Conservation (phyloP, 2,888 invertebrate genomes). For the Heliconius aoede region DNA sequence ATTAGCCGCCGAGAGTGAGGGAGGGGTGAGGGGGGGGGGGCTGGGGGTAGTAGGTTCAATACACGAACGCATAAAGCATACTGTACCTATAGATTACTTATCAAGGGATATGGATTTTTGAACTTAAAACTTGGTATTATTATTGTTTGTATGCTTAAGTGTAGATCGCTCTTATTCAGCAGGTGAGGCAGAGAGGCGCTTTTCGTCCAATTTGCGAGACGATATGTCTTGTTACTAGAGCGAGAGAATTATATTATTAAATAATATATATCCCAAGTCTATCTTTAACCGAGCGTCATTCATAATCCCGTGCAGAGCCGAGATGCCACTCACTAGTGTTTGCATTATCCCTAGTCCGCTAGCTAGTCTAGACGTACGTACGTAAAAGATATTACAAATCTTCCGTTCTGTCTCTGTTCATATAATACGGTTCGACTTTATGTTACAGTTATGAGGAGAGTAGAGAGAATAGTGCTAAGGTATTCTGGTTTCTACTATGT, state of each 20-base stretch:
- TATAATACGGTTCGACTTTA: neutral
- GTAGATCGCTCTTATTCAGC: too few relatives aligned
- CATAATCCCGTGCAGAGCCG: neutral
- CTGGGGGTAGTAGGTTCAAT: conserved; percentile 2
- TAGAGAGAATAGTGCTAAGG: neutral
- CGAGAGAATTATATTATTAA: too few relatives aligned
- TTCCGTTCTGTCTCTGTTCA: neutral
- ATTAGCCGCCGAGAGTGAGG: conserved; percentile 30
- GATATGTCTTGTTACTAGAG: too few relatives aligned
- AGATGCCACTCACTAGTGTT: conserved; percentile 26
- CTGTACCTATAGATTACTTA: neutral
- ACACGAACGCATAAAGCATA: neutral
- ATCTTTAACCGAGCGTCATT: neutral
- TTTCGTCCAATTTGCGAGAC: too few relatives aligned
- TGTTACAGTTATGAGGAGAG: neutral
- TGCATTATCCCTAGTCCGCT: conserved; percentile 25
- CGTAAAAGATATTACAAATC: neutral
- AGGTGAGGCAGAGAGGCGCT: too few relatives aligned
- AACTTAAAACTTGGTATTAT: too few relatives aligned
- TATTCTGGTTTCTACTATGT: too few relatives aligned
- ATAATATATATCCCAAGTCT: too few relatives aligned
- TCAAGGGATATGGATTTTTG: neutral
- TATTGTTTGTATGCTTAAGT: too few relatives aligned
- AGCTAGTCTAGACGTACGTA: conserved; percentile 5
- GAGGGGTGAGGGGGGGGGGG: neutral